Conservation (phyloP, 2,113 vertebrate genomes). For the Nannobrachium achirus region DNA sequence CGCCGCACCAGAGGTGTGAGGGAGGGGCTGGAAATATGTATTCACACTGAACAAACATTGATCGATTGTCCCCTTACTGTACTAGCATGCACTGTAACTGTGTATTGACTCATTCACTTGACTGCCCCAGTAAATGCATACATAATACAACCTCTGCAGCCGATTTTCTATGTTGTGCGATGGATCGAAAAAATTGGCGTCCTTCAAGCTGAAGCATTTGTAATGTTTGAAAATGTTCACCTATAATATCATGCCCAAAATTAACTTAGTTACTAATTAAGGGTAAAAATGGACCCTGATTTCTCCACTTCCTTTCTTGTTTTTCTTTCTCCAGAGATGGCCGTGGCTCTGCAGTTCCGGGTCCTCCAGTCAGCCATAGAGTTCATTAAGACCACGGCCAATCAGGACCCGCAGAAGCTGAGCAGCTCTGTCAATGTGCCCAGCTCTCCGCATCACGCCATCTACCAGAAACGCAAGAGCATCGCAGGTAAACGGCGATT, state of each 20-base stretch:
- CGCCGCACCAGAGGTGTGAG: conserved; percentile 88
- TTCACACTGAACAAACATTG: conserved; percentile 34
- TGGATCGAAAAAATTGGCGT: too few relatives aligned
- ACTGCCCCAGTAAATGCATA: too few relatives aligned
- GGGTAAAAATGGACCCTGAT: too few relatives aligned
- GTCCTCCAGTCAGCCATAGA: conserved; percentile 94
- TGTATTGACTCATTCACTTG: too few relatives aligned
- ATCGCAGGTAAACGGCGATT: conserved; percentile 84
- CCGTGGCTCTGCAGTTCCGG: conserved; percentile 88
- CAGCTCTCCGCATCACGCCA: conserved; percentile 74
- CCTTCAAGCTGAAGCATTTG: too few relatives aligned
- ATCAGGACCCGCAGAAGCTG: conserved; percentile 84
- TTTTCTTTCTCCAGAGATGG: conserved; percentile 84
- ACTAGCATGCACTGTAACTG: too few relatives aligned
- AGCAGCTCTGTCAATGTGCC: conserved; percentile 67
- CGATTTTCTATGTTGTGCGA: too few relatives aligned
- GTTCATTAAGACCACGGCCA: conserved; percentile 92
- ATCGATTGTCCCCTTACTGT: conserved; percentile 18
- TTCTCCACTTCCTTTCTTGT: not conserved
- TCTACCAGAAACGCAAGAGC: conserved; percentile 90
- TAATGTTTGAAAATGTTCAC: too few relatives aligned
- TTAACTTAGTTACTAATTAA: too few relatives aligned
- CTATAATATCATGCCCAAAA: too few relatives aligned
- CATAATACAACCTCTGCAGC: too few relatives aligned
- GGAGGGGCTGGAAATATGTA: conserved; percentile 6